Evolutionary conservation across 2,113 vertebrate species (phyloP).

Genomic region (Lampris megalopsis): DNA sequence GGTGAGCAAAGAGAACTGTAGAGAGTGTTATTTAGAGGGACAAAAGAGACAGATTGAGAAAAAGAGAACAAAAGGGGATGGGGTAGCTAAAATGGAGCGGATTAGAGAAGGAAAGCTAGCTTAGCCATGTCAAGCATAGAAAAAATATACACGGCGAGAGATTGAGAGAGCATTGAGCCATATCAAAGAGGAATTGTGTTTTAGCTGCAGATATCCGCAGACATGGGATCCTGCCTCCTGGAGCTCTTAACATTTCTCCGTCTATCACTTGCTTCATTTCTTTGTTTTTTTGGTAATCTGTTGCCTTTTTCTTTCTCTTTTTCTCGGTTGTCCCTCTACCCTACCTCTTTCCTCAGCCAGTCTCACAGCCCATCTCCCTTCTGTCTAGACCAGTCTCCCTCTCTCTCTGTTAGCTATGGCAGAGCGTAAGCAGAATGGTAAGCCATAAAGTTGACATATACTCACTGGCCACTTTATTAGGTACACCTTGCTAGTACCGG

Average conservation of each 20-base stretch:
- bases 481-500: too few relatives aligned
- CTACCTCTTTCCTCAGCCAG: slow-evolving; percentile 8
- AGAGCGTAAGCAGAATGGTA: neutral
- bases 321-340: neutral
- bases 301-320: neutral
- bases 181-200: slow-evolving; percentile 70
- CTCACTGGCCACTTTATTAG: too few relatives aligned
- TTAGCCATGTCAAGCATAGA: slow-evolving; percentile 54
- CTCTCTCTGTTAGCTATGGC: neutral
- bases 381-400: neutral
- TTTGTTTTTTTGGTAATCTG: neutral
- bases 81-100: too few relatives aligned
- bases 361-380: neutral
- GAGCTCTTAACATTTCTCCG: neutral
- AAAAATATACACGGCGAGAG: slow-evolving; percentile 18
- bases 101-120: slow-evolving; percentile 40
- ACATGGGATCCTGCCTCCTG: slow-evolving; percentile 59
- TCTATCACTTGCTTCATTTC: neutral
- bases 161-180: slow-evolving; percentile 45
- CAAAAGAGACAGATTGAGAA: slow-evolving; percentile 2
- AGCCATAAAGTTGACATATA: neutral
- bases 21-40: slow-evolving; percentile 18
- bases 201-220: slow-evolving; percentile 69
- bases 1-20: neutral
- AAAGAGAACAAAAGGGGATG: slow-evolving; percentile 25